Conservation (phyloP, 2,888 invertebrate genomes). For the Siphlonurus alternatus region DNA sequence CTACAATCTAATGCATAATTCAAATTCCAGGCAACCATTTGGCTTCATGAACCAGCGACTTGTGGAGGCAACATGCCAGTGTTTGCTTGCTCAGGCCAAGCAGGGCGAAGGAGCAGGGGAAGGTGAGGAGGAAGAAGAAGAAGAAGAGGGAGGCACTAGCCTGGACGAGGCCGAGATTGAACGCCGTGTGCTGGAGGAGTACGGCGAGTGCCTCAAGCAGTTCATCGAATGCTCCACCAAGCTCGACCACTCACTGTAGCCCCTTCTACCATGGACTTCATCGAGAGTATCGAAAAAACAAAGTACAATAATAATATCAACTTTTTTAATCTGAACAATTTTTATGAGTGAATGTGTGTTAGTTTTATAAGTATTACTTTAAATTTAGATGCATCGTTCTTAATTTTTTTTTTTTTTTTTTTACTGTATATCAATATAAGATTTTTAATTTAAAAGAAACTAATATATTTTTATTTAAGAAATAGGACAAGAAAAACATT, state of each 20-base stretch:
- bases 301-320: not conserved
- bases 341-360: too few relatives aligned
- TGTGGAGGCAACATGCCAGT: constrained; percentile 89
- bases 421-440: too few relatives aligned
- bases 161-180: not conserved
- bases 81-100: constrained; percentile 83
- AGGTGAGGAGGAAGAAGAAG: not conserved
- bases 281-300: not conserved
- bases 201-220: not conserved
- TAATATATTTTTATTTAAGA: too few relatives aligned
- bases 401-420: too few relatives aligned
- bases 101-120: not conserved
- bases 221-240: constrained; percentile 1
- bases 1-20: too few relatives aligned
- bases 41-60: constrained; percentile 88
- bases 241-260: not conserved
- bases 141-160: not conserved
- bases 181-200: not conserved
- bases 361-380: too few relatives aligned
- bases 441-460: too few relatives aligned
- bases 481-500: too few relatives aligned
- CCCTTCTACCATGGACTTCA: not conserved
- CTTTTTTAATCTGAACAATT: too few relatives aligned
- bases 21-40: constrained; percentile 59
- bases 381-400: too few relatives aligned